These are phyloP conservation scores for Nicator chloris DNA, from an alignment of 2,113 vertebrate species.

Conservation along the genomic window DNA sequence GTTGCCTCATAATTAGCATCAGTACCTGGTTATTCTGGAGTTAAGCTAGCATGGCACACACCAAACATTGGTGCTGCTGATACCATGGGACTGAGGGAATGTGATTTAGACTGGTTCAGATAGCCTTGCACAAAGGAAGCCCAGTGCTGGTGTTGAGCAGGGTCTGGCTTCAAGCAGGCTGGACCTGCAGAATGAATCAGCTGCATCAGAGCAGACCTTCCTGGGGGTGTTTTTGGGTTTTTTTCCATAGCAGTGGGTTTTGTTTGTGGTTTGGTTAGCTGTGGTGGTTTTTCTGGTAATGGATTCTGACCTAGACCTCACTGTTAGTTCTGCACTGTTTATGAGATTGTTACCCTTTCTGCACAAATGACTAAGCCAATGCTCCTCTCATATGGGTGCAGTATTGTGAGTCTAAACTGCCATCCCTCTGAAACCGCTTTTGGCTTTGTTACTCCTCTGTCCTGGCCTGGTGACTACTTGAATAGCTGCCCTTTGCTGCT, in stretches of 20 bases:
- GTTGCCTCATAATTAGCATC: neutral
- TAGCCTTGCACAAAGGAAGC: neutral
- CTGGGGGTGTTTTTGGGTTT: neutral
- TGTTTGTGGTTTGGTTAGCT: neutral
- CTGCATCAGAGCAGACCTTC: neutral
- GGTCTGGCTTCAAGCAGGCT: neutral
- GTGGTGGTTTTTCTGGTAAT: neutral
- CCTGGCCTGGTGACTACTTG: neutral
- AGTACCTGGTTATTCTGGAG: neutral
- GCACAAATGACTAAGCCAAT: neutral
- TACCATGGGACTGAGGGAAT: neutral
- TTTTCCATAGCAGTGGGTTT: neutral
- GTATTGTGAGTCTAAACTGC: neutral
- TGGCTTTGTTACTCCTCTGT: neutral
- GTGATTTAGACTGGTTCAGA: fast-evolving
- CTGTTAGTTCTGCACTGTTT: neutral
- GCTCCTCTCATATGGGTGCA: neutral
- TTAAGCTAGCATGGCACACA: neutral
- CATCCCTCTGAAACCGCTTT: neutral
- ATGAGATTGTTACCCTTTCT: neutral
- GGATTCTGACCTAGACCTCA: neutral
- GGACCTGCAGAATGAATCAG: neutral
- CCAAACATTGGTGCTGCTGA: neutral
- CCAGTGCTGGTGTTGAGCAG: neutral
- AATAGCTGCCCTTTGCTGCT: neutral